Evolutionary conservation across 1,140 invertebrate genomes (phyloP).

Genomic region (Brachystomella parvula): DNA sequence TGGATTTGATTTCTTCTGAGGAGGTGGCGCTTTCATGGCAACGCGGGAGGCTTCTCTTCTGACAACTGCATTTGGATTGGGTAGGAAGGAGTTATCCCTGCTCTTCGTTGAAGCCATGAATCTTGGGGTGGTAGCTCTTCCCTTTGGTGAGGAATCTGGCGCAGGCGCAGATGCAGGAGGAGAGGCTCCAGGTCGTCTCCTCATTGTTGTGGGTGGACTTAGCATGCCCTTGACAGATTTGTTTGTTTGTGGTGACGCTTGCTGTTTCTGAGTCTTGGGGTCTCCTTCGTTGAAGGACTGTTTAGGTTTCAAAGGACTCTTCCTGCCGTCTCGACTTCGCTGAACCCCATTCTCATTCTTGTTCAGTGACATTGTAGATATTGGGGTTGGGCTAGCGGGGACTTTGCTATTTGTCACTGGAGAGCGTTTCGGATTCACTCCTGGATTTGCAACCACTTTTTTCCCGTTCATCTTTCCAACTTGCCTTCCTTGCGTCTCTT

Average conservation of each 20-base stretch:
- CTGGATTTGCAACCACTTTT: too few relatives aligned
- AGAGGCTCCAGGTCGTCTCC: neutral
- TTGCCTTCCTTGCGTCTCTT: neutral
- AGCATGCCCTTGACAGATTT: neutral
- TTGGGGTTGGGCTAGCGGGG: too few relatives aligned
- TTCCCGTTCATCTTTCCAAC: too few relatives aligned
- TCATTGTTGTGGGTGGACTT: neutral
- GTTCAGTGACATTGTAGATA: too few relatives aligned
- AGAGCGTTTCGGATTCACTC: too few relatives aligned
- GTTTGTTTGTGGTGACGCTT: neutral
- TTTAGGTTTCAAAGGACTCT: neutral
- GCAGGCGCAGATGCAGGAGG: neutral
- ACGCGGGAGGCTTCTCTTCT: neutral
- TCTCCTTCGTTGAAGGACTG: too few relatives aligned
- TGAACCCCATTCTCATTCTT: neutral
- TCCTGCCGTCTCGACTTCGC: neutral
- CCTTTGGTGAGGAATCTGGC: too few relatives aligned
- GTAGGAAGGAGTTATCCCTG: neutral
- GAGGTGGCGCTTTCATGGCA: neutral
- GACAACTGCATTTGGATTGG: neutral
- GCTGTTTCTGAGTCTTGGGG: neutral
- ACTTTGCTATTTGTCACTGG: too few relatives aligned
- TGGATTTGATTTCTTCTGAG: neutral
- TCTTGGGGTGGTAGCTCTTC: neutral
- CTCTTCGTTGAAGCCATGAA: slow-evolving; percentile 15